These are phyloP conservation scores for Drosophila trichaetosa DNA, from an alignment of 2,888 invertebrate genomes.

Conservation along the genomic window DNA sequence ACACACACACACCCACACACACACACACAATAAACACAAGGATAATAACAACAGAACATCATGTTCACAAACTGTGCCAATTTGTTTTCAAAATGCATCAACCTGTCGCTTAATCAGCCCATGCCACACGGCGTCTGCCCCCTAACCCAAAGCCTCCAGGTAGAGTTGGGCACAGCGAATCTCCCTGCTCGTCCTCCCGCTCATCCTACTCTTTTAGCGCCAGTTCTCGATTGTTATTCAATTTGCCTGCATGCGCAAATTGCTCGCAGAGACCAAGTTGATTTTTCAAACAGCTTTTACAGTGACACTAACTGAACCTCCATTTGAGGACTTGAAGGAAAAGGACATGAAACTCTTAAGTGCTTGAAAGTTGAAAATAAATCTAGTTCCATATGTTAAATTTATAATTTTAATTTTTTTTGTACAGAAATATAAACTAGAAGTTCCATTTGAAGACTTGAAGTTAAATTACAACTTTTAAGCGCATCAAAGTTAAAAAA, in stretches of 20 bases:
- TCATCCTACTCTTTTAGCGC: slow-evolving; percentile 14
- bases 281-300: slow-evolving; percentile 11
- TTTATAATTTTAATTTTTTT: neutral
- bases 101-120: slow-evolving; percentile 66
- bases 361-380: neutral
- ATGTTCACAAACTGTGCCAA: slow-evolving; percentile 77
- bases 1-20: neutral
- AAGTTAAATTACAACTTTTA: neutral
- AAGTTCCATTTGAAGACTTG: neutral
- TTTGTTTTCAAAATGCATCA: slow-evolving; percentile 78
- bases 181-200: neutral
- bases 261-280: slow-evolving; percentile 40
- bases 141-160: neutral
- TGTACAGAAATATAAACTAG: neutral
- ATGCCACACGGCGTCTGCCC: neutral
- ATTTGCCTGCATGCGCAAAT: slow-evolving; percentile 75
- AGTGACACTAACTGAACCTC: neutral
- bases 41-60: slow-evolving; percentile 23
- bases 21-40: neutral
- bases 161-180: neutral
- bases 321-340: neutral
- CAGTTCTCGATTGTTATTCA: slow-evolving; percentile 70
- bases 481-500: neutral
- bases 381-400: neutral
- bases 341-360: neutral